Conservation (phyloP, 2,113 vertebrate genomes). For the Oreochromis niloticus region DNA sequence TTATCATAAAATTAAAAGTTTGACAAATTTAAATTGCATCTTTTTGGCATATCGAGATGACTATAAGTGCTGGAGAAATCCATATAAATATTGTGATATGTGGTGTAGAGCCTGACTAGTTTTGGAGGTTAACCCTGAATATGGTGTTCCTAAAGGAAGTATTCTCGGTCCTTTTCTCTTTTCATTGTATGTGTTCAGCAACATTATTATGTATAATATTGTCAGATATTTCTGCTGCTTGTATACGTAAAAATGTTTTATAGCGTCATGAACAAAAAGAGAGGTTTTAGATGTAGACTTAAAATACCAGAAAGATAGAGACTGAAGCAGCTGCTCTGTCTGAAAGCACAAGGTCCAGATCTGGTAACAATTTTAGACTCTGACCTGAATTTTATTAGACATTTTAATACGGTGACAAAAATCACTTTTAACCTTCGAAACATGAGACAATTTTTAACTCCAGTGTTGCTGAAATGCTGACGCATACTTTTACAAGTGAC, state of each 20-base stretch:
- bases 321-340: background rate
- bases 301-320: fast-evolving
- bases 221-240: background rate
- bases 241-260: fast-evolving
- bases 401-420: background rate
- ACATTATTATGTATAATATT: fast-evolving
- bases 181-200: background rate
- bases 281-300: background rate
- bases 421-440: background rate
- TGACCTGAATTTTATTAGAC: background rate
- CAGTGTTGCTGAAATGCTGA: background rate
- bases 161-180: background rate
- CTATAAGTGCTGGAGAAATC: fast-evolving
- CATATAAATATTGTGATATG: background rate
- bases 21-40: background rate
- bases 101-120: background rate
- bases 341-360: background rate
- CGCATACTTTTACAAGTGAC: background rate
- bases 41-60: background rate
- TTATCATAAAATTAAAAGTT: background rate
- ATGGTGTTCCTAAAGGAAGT: background rate
- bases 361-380: background rate
- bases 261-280: background rate
- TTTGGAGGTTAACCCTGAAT: fast-evolving
- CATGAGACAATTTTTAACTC: background rate